Percentiles rank a stretch among this genome's conserved stretches.
phyloP scores from a whole-genome alignment of 1,140 invertebrate species.

The Ceratosolen solmsi region DNA sequence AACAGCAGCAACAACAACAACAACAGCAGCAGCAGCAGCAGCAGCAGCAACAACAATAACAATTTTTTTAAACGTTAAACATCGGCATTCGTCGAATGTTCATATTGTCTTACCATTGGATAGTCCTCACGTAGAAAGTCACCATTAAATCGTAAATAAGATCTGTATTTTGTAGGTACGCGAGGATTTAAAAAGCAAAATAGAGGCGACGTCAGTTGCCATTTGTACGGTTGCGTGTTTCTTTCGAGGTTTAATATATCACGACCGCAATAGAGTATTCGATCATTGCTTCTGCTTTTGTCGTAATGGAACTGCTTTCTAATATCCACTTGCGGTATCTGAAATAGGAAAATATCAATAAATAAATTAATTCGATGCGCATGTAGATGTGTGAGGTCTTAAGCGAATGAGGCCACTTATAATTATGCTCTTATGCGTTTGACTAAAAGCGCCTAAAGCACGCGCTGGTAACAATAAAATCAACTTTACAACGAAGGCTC shows the following conservation, averaged over 20 bases:
- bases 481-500: no score
- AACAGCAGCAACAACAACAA: no score
- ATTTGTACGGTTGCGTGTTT: slow-evolving; percentile 30
- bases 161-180: neutral
- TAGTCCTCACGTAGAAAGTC: neutral
- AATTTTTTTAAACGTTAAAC: no score
- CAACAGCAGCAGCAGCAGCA: no score
- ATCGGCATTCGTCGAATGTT: no score
- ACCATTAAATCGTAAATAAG: slow-evolving; percentile 5
- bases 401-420: no score
- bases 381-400: no score
- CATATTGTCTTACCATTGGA: slow-evolving; percentile 35
- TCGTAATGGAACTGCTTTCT: neutral
- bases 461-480: no score
- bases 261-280: slow-evolving; percentile 32
- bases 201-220: slow-evolving; percentile 34
- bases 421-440: no score
- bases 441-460: no score
- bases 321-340: neutral
- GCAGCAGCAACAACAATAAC: no score
- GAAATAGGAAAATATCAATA: neutral
- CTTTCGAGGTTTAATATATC: slow-evolving; percentile 39
- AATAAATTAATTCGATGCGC: no score
- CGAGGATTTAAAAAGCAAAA: slow-evolving; percentile 5
- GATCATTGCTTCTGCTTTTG: neutral